A percentile compares a stretch with the other conserved stretches of the same genome.
Conservation (phyloP, 2,888 invertebrate genomes). For the Rosalia funebris region DNA sequence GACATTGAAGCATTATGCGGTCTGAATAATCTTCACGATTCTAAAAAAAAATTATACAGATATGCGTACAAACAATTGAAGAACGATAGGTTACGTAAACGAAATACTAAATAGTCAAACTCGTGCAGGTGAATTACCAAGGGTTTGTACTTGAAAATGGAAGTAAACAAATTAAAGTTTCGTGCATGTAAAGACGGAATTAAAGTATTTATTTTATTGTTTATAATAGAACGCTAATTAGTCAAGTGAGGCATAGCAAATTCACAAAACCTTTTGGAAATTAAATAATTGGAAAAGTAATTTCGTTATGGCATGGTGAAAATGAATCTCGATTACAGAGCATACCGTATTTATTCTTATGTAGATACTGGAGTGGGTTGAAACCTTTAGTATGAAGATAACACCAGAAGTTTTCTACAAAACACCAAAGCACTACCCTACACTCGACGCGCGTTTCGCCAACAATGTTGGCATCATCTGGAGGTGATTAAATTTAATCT, state of each 20-base stretch:
- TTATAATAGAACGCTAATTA: background rate
- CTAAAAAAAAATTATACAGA: constrained; percentile 14
- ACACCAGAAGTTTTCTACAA: too few species aligned
- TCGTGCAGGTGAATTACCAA: constrained; percentile 5
- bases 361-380: too few species aligned
- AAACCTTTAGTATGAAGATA: too few species aligned
- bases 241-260: background rate
- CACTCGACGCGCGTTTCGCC: too few species aligned
- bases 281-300: background rate
- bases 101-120: constrained; percentile 1
- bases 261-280: background rate
- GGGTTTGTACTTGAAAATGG: constrained; percentile 1
- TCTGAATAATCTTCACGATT: constrained; percentile 44
- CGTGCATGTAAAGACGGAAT: background rate
- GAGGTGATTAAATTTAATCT: too few species aligned
- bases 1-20: constrained; percentile 48
- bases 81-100: background rate
- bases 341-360: too few species aligned
- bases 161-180: constrained; percentile 5
- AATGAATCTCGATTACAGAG: too few species aligned
- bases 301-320: too few species aligned
- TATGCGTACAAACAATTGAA: background rate
- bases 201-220: background rate
- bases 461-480: too few species aligned
- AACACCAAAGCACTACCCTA: too few species aligned